Percentiles rank a stretch among this genome's conserved stretches.
Evolutionary conservation across 2,797 vertebrate genomes (phyloP).

Genomic region (Betta splendens): DNA sequence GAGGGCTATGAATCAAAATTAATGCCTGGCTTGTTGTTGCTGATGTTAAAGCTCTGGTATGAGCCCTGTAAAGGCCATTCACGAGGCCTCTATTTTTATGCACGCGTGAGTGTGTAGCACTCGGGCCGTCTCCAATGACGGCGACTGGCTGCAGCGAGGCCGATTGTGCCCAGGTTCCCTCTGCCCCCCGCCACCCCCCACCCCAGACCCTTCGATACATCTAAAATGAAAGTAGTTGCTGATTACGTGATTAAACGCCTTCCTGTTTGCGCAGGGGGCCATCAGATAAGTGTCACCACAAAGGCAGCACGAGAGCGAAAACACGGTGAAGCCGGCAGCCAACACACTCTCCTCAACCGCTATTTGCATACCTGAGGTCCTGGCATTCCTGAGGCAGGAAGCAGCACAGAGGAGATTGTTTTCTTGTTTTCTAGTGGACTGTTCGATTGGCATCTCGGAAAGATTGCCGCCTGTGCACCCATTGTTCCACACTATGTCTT

Average conservation of each 20-base stretch:
- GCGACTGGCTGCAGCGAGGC: constrained; percentile 62
- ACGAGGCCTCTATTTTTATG: constrained; percentile 46
- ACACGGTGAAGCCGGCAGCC: constrained; percentile 42
- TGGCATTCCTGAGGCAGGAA: constrained; percentile 15
- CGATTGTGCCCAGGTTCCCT: constrained; percentile 56
- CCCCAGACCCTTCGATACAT: constrained; percentile 6
- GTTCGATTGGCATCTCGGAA: neutral
- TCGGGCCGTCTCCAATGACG: constrained; percentile 72
- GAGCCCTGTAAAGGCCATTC: constrained; percentile 49
- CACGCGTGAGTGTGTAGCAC: constrained; percentile 2
- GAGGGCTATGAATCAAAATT: constrained; percentile 58
- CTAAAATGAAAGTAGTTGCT: constrained; percentile 51
- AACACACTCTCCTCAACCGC: constrained; percentile 29
- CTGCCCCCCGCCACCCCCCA: constrained; percentile 47
- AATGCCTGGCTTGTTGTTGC: constrained; percentile 57
- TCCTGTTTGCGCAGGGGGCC: constrained; percentile 37
- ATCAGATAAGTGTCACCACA: constrained; percentile 50
- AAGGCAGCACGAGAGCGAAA: constrained; percentile 33
- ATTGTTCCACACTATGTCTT: too few relatives aligned
- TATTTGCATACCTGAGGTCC: constrained; percentile 49
- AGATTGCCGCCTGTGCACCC: neutral
- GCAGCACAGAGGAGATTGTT: neutral
- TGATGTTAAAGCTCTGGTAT: constrained; percentile 55
- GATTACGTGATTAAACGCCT: constrained; percentile 64
- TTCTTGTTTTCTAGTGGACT: neutral